Evolutionary conservation across 2,888 invertebrate species (phyloP).

Genomic region (Leptogaster cylindrica): DNA sequence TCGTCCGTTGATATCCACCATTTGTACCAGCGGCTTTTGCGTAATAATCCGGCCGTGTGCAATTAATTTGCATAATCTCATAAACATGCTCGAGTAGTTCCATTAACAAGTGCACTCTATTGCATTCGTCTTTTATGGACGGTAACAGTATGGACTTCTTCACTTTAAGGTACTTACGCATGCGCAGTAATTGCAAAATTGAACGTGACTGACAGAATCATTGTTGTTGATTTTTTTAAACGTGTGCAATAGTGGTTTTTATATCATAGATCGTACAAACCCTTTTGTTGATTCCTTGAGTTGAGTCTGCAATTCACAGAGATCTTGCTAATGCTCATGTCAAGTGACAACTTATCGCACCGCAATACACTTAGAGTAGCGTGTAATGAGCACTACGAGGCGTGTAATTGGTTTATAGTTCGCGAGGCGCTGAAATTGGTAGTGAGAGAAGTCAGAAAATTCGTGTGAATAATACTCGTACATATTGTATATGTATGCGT

Average conservation of each 20-base stretch:
- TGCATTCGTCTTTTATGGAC: too few relatives aligned
- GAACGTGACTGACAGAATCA: too few relatives aligned
- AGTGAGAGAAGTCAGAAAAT: too few relatives aligned
- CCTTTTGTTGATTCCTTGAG: too few relatives aligned
- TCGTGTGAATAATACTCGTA: too few relatives aligned
- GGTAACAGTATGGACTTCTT: too few relatives aligned
- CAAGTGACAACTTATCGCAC: slow-evolving; percentile 2
- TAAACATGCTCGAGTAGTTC: slow-evolving; percentile 33
- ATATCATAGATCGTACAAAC: too few relatives aligned
- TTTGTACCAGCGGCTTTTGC: slow-evolving; percentile 18
- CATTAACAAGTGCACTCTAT: slow-evolving; percentile 25
- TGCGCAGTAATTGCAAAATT: slow-evolving; percentile 5
- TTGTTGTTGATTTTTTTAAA: too few relatives aligned
- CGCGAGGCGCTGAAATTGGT: background rate
- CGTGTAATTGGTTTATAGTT: background rate
- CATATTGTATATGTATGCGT: too few relatives aligned
- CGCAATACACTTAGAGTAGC: slow-evolving; percentile 5
- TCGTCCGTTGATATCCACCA: background rate
- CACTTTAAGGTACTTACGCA: slow-evolving; percentile 16
- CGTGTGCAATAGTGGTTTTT: too few relatives aligned
- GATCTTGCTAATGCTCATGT: background rate
- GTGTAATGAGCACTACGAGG: background rate
- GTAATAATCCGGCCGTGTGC: background rate
- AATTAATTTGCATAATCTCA: slow-evolving; percentile 36
- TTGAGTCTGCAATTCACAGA: background rate